Conservation (phyloP, 2,888 invertebrate genomes). For the Pseudococcus jackbeardsleyi region DNA sequence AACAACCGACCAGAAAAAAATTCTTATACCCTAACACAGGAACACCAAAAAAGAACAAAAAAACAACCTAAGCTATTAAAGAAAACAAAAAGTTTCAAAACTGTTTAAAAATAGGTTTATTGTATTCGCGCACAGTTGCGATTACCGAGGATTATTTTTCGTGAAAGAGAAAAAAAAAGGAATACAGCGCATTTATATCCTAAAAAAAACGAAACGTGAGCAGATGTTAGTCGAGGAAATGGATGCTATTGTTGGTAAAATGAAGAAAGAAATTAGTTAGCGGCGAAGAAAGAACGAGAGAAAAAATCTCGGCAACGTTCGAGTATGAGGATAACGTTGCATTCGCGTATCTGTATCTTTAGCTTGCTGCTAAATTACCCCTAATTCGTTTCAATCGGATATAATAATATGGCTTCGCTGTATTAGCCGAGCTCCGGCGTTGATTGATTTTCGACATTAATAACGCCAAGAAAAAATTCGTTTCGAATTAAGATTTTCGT, state of each 20-base stretch:
- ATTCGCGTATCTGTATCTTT: constrained; percentile 4
- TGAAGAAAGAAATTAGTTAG: constrained; percentile 36
- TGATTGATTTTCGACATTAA: constrained; percentile 37
- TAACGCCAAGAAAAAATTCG: background rate
- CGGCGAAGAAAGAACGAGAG: background rate
- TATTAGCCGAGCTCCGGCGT: background rate
- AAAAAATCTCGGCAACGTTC: background rate
- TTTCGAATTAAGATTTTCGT: background rate
- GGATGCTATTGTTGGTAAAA: constrained; percentile 32
- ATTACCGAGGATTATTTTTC: constrained; percentile 34
- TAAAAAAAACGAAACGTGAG: background rate
- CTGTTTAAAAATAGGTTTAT: constrained; percentile 37
- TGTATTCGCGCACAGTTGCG: constrained; percentile 8
- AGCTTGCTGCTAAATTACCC: constrained; percentile 1
- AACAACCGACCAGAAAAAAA: background rate
- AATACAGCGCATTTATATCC: constrained; percentile 30
- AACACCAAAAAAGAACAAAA: background rate
- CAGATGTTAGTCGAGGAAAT: constrained; percentile 35
- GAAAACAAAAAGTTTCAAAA: constrained; percentile 32
- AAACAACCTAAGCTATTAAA: background rate
- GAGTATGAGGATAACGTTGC: background rate
- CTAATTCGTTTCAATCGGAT: constrained; percentile 31
- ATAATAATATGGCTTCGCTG: background rate
- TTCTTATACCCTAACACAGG: background rate
- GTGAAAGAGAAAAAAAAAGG: background rate